Percentiles rank a stretch among this genome's conserved stretches.
Evolutionary conservation across 2,888 invertebrate species (phyloP).

Genomic region (Acanthoscelides obtectus): DNA sequence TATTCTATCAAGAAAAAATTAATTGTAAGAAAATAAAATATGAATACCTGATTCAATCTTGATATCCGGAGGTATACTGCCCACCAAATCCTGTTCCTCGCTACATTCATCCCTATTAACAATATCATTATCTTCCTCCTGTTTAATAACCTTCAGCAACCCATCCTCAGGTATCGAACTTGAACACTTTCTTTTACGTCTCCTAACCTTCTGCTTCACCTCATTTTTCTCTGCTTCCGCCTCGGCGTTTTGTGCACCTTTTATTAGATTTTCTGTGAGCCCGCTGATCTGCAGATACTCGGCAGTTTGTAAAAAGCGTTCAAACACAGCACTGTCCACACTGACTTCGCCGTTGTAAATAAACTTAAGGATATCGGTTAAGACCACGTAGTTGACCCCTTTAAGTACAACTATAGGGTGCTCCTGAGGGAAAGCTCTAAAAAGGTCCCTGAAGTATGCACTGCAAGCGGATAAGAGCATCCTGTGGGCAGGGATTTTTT

Average conservation of each 20-base stretch:
- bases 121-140: not conserved
- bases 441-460: conserved; percentile 58
- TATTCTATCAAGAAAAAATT: no score
- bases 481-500: conserved; percentile 78
- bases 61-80: not conserved
- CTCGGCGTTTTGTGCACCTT: not conserved
- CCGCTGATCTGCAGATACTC: conserved; percentile 62
- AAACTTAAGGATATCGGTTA: conserved; percentile 60
- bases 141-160: not conserved
- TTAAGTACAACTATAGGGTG: conserved; percentile 66
- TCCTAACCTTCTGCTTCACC: not conserved
- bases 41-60: not conserved
- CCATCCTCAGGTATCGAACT: not conserved
- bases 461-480: conserved; percentile 82
- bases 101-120: not conserved
- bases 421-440: conserved; percentile 62
- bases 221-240: not conserved
- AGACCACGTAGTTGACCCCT: conserved; percentile 61
- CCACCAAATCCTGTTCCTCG: not conserved
- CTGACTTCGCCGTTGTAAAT: conserved; percentile 69
- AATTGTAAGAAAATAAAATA: no score
- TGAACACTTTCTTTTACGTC: not conserved
- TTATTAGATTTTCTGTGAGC: conserved; percentile 41
- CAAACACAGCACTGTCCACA: conserved; percentile 59
- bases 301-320: conserved; percentile 61